A percentile compares a stretch with the other conserved stretches of the same genome.
phyloP scores from a whole-genome alignment of 2,888 invertebrate genomes.

The Uropetala carovei region DNA sequence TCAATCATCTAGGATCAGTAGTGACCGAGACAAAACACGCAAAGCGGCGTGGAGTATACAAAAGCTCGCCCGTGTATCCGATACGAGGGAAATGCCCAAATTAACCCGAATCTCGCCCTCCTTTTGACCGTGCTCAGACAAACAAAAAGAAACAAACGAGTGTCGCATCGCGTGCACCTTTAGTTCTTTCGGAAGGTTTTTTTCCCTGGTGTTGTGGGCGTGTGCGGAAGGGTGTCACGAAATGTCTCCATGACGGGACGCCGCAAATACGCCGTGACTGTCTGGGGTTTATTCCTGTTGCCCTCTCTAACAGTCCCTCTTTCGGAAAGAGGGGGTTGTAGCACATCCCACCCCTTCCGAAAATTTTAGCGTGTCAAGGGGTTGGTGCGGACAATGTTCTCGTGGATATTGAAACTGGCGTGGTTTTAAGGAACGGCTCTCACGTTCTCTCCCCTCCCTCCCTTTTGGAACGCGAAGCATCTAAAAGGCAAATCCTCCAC shows the following conservation, averaged over 20 bases:
- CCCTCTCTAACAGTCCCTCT: not conserved
- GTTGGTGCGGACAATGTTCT: no score
- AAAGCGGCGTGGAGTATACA: not conserved
- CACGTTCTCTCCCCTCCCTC: no score
- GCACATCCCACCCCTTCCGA: not conserved
- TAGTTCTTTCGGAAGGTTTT: not conserved
- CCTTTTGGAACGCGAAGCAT: no score
- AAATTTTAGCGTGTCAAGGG: no score
- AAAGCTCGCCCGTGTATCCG: not conserved
- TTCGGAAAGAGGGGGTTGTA: not conserved
- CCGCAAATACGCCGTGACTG: not conserved
- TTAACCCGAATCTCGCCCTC: constrained; percentile 16
- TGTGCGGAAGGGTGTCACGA: constrained; percentile 12
- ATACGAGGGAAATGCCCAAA: constrained; percentile 32
- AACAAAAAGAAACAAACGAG: constrained; percentile 1
- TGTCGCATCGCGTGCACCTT: constrained; percentile 48
- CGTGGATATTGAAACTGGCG: no score
- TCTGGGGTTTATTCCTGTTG: not conserved
- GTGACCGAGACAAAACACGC: constrained; percentile 2
- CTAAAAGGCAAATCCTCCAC: no score
- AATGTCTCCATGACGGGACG: not conserved
- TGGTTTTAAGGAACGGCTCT: no score
- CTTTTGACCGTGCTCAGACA: constrained; percentile 9
- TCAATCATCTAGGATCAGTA: not conserved
- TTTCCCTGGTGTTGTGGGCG: not conserved